phyloP scores from a whole-genome alignment of 1,140 invertebrate species.

The Neotoxoptera formosana region DNA sequence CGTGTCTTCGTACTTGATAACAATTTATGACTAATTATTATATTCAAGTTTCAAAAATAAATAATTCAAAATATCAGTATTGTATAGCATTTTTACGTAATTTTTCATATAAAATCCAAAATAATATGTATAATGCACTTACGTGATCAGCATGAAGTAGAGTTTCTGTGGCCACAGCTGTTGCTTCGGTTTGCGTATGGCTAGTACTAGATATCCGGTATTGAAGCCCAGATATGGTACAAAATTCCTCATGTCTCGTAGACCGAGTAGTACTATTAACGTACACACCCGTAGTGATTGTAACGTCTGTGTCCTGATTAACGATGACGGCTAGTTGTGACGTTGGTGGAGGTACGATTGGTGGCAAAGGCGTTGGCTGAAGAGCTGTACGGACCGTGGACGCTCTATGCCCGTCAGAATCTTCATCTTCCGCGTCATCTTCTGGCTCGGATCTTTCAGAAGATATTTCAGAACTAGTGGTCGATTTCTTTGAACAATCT shows the following conservation, averaged over 20 bases:
- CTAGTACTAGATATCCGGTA: constrained; percentile 79
- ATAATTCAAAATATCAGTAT: not conserved
- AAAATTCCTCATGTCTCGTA: constrained; percentile 81
- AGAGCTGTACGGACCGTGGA: constrained; percentile 34
- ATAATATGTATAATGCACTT: constrained; percentile 1
- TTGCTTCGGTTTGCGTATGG: constrained; percentile 80
- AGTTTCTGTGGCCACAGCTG: constrained; percentile 74
- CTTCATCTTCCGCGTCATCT: constrained; percentile 64
- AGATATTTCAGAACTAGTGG: constrained; percentile 48
- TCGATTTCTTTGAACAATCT: constrained; percentile 51
- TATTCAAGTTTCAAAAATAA: not conserved
- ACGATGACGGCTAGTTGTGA: constrained; percentile 59
- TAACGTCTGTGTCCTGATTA: constrained; percentile 81
- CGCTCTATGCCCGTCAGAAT: constrained; percentile 65
- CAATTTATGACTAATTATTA: not conserved
- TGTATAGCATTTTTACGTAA: not conserved
- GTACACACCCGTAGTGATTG: constrained; percentile 83
- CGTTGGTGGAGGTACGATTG: constrained; percentile 36
- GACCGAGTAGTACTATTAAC: constrained; percentile 76
- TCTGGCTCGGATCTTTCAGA: constrained; percentile 57
- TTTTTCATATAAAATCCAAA: not conserved
- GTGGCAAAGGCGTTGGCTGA: constrained; percentile 48
- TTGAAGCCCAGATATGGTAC: constrained; percentile 82
- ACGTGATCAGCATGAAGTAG: constrained; percentile 61
- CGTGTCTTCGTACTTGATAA: not conserved